Base-by-base conservation (phyloP, 2,797 vertebrate species). In the Thaleichthys pacificus region DNA sequence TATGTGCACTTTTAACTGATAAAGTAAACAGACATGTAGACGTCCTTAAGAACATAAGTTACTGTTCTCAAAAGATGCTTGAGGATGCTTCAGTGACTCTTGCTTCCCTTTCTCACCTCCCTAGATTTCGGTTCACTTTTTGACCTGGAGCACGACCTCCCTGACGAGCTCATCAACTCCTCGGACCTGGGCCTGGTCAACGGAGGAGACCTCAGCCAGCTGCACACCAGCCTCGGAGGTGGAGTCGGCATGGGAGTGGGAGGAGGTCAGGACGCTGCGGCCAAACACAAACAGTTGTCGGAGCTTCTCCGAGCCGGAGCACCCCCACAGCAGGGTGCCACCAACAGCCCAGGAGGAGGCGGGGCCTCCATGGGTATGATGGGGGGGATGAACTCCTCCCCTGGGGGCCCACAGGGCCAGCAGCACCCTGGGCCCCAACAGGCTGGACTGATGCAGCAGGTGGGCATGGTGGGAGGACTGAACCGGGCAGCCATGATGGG, bases 251-350 rank as follows among this genome's bases (percentile, higher is more conserved):
- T 90, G 3, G 84, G 86, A 15, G 61, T 85, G 12, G 86, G 83
- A 30, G 84, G 87, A n/a, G 80, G 86, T 49, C 97, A 96, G 88
- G 97, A 99, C 88, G 96, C 96, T 51, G 97, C 97, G 58, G 93
- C 96, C 71, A 99, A 99, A 94, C 96, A 99, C 91, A 99, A 99
- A 93, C 97, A 99, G 84, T 92, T 99, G 35, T 99, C 97, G 58
- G 97, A 99, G 88, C 94, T 99, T 35, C 78, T 99, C 61, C 94
- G 96, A 0, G 91, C 95, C 68, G 94, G 95, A 26, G 89, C 85
- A 3, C 80, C 89, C 8, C 65, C 81, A 61, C 95, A 95, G 76
- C 94, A 94, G 78, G 87, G 91, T 3, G 81, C 86, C 1, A 64
- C 85, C 28, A 91, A 91, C 82, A 92, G 77, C 74, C 84, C 90